These are phyloP conservation scores for Listrodromus nycthemerus DNA, from an alignment of 2,888 invertebrate genomes.

Conservation along the genomic window DNA sequence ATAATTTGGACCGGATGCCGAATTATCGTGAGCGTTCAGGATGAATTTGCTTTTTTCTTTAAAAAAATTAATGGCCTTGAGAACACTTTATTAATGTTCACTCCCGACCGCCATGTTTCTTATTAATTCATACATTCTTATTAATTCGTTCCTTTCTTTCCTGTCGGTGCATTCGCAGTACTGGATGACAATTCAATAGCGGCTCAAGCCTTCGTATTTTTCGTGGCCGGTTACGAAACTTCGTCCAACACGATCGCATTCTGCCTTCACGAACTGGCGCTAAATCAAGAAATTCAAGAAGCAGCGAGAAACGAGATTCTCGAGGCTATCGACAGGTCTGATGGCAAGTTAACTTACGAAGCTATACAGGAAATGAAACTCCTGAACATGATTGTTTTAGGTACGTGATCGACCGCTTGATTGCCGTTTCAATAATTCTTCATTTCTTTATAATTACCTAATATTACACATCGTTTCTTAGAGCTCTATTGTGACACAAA, in stretches of 20 bases:
- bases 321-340: slow-evolving; percentile 73
- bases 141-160: not conserved
- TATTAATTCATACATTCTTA: not conserved
- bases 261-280: slow-evolving; percentile 81
- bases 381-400: slow-evolving; percentile 80
- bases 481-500: not conserved
- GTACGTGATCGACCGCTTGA: slow-evolving; percentile 68
- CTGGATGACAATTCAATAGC: slow-evolving; percentile 80
- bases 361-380: slow-evolving; percentile 82
- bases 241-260: slow-evolving; percentile 82
- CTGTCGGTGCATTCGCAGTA: slow-evolving; percentile 68
- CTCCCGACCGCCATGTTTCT: too few relatives aligned
- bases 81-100: too few relatives aligned
- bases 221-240: slow-evolving; percentile 82
- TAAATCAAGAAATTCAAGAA: slow-evolving; percentile 80
- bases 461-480: not conserved
- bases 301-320: slow-evolving; percentile 77
- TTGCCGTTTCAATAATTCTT: not conserved
- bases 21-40: too few relatives aligned
- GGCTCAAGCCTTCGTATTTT: slow-evolving; percentile 83
- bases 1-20: too few relatives aligned
- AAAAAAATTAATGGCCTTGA: too few relatives aligned
- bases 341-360: slow-evolving; percentile 80
- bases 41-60: too few relatives aligned
- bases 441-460: not conserved